These are phyloP conservation scores for Ditylenchus weischeri DNA, from an alignment of 2,888 invertebrate species.

Conservation along the genomic window DNA sequence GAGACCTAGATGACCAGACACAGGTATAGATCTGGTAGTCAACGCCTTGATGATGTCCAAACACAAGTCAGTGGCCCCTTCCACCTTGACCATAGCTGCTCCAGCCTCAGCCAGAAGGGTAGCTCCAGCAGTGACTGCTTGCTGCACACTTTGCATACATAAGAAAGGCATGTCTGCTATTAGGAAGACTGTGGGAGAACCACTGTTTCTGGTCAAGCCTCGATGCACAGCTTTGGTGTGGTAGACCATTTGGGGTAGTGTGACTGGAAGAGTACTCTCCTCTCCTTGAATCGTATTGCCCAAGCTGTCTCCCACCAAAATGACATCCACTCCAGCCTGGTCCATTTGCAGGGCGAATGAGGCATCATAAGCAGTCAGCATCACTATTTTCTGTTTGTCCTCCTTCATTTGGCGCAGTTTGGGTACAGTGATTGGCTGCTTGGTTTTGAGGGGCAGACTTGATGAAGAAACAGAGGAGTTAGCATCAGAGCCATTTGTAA, in stretches of 20 bases:
- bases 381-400: neutral
- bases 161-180: conserved; percentile 15
- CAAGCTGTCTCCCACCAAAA: conserved; percentile 24
- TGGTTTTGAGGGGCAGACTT: no score
- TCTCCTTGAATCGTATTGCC: conserved; percentile 18
- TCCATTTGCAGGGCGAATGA: conserved; percentile 6
- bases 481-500: no score
- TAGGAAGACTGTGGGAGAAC: neutral
- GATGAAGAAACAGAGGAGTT: no score
- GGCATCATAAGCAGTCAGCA: conserved; percentile 11
- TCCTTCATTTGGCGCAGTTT: conserved; percentile 14
- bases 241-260: conserved; percentile 21
- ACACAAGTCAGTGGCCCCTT: conserved; percentile 12
- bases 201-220: neutral
- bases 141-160: conserved; percentile 9
- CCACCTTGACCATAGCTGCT: conserved; percentile 17
- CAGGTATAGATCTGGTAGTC: conserved; percentile 21
- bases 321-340: conserved; percentile 17
- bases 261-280: conserved; percentile 20
- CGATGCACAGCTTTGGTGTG: conserved; percentile 20
- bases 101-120: conserved; percentile 11
- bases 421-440: conserved; percentile 8
- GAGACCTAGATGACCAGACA: conserved; percentile 23
- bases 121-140: conserved; percentile 4
- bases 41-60: conserved; percentile 11